Evolutionary conservation across 2,797 vertebrate species (phyloP).

Genomic region (Percopsis omiscomaycus): DNA sequence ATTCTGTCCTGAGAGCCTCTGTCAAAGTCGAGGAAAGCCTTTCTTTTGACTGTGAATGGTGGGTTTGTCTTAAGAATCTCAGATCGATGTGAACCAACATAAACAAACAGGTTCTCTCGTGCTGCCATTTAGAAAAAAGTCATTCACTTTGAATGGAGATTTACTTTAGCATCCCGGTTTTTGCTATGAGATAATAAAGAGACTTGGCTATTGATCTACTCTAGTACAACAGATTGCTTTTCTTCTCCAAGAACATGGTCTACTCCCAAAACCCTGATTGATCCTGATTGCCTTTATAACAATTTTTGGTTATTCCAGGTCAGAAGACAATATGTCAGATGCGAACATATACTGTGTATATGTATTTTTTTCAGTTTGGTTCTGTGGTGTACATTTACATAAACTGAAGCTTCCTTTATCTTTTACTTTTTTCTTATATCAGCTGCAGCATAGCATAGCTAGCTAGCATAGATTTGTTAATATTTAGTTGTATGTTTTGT

Average conservation of each 20-base stretch:
- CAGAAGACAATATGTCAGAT: no score
- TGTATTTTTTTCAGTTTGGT: no score
- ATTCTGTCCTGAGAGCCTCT: constrained; percentile 26
- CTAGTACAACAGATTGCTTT: constrained; percentile 61
- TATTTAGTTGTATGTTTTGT: no score
- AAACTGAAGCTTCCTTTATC: no score
- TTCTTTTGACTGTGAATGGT: constrained; percentile 49
- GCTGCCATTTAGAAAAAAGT: constrained; percentile 58
- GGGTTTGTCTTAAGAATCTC: constrained; percentile 40
- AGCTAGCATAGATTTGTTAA: no score
- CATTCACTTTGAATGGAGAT: constrained; percentile 61
- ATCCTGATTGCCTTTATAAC: no score
- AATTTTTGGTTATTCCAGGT: no score
- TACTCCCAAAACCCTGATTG: background rate
- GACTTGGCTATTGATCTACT: constrained; percentile 67
- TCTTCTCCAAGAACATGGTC: constrained; percentile 29
- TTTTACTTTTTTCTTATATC: no score
- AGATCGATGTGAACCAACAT: constrained; percentile 54
- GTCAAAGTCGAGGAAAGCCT: constrained; percentile 42
- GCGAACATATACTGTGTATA: no score
- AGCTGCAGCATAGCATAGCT: no score
- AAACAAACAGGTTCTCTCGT: constrained; percentile 50
- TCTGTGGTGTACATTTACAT: no score
- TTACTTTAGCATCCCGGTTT: constrained; percentile 56
- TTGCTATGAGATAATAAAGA: constrained; percentile 63